phyloP scores from a whole-genome alignment of 2,888 invertebrate species.

The Zootermopsis nevadensis region DNA sequence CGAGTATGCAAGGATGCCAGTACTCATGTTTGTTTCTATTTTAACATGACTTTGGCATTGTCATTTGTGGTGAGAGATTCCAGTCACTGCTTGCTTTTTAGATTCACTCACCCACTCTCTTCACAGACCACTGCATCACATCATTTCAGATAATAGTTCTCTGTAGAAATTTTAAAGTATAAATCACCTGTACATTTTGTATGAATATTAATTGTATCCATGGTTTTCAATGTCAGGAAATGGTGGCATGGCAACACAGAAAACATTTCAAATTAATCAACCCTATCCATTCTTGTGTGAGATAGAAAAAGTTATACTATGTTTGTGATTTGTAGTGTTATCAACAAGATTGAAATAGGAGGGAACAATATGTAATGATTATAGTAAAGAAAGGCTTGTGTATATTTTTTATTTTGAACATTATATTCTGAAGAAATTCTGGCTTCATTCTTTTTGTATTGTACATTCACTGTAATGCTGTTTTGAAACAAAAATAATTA shows the following conservation, averaged over 20 bases:
- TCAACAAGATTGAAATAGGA: slow-evolving; percentile 45
- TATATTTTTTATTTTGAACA: slow-evolving; percentile 39
- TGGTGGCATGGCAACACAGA: slow-evolving; percentile 22
- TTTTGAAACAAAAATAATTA: slow-evolving; percentile 17
- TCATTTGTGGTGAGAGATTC: background rate
- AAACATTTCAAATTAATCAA: slow-evolving; percentile 18
- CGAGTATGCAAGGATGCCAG: slow-evolving; percentile 9
- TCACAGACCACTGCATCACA: slow-evolving; percentile 23
- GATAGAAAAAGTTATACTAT: slow-evolving; percentile 23
- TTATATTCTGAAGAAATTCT: slow-evolving; percentile 29
- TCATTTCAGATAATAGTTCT: slow-evolving; percentile 22
- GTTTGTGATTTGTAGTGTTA: slow-evolving; percentile 38
- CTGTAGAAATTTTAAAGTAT: slow-evolving; percentile 35
- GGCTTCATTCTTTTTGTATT: slow-evolving; percentile 25
- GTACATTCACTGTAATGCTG: slow-evolving; percentile 38
- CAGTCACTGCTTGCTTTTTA: slow-evolving; percentile 34
- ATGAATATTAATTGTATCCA: slow-evolving; percentile 40
- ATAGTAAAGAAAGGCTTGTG: slow-evolving; percentile 8
- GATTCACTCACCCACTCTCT: slow-evolving; percentile 22
- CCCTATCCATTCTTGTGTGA: slow-evolving; percentile 47
- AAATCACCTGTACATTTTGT: slow-evolving; percentile 47
- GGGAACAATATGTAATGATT: slow-evolving; percentile 30
- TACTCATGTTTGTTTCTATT: slow-evolving; percentile 21
- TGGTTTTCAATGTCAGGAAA: slow-evolving; percentile 16
- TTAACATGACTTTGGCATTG: slow-evolving; percentile 22